These are phyloP conservation scores for Philypnodon macrostomus DNA, from an alignment of 2,797 vertebrate species.

Conservation along the genomic window DNA sequence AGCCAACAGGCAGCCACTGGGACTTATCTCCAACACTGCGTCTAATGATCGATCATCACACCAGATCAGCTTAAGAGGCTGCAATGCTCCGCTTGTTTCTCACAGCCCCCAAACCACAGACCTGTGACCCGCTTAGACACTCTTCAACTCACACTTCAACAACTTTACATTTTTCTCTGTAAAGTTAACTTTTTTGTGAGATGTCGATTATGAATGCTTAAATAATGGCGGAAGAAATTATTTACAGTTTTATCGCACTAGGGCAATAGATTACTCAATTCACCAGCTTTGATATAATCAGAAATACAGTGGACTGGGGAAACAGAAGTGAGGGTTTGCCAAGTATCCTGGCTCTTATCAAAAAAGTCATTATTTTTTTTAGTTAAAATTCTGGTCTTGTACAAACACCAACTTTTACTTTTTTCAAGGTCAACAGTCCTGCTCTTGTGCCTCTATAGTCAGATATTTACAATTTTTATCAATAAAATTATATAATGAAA, in stretches of 20 bases:
- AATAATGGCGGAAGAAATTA: too few relatives aligned
- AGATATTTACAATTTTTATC: slow-evolving; percentile 1
- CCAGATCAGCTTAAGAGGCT: slow-evolving; percentile 68
- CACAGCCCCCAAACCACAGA: slow-evolving; percentile 53
- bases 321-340: background rate
- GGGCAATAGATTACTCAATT: slow-evolving; percentile 37
- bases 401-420: slow-evolving; percentile 9
- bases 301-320: background rate
- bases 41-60: slow-evolving; percentile 76
- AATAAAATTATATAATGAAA: too few relatives aligned
- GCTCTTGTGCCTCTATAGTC: background rate
- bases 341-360: slow-evolving; percentile 1
- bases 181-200: slow-evolving; percentile 36
- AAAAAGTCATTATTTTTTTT: slow-evolving; percentile 6
- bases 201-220: too few relatives aligned
- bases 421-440: slow-evolving; percentile 8
- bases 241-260: slow-evolving; percentile 65
- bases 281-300: background rate
- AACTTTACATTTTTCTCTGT: slow-evolving; percentile 41
- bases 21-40: slow-evolving; percentile 71
- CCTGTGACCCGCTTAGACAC: slow-evolving; percentile 39
- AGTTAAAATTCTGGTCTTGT: background rate
- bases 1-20: slow-evolving; percentile 65
- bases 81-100: slow-evolving; percentile 68
- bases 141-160: slow-evolving; percentile 22